Percentiles rank a stretch among this genome's conserved stretches.
phyloP scores from a whole-genome alignment of 2,797 vertebrate species.

The Sternarchorhynchus goeldii region DNA sequence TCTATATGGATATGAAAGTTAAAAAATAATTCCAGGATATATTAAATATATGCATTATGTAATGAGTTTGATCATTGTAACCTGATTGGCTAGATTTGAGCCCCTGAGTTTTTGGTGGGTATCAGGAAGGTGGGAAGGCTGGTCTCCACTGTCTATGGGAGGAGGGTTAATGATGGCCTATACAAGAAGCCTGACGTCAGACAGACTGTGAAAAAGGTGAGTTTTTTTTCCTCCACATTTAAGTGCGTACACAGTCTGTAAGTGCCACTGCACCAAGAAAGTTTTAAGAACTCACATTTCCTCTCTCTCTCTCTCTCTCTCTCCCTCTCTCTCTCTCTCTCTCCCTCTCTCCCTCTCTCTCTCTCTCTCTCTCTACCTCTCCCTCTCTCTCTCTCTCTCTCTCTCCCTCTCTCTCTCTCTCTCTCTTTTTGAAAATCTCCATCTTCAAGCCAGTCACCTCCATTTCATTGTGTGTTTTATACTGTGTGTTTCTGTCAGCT shows the following conservation, averaged over 20 bases:
- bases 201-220: background rate
- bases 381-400: background rate
- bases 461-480: background rate
- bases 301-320: background rate
- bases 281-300: background rate
- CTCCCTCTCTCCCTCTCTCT: background rate
- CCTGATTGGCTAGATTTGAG: no score
- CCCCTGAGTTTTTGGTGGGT: no score
- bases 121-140: background rate
- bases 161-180: background rate
- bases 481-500: background rate
- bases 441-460: background rate
- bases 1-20: no score
- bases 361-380: background rate
- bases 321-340: background rate
- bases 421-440: background rate
- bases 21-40: no score
- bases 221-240: background rate
- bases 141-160: background rate
- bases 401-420: background rate
- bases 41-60: no score
- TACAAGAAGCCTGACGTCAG: background rate
- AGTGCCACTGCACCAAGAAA: constrained; percentile 6
- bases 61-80: no score
- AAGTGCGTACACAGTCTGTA: background rate